Evolutionary conservation across 23 tunicate species (phyloP), one percentile per base, ranked within the genome.

Genomic region (Styela clava): DNA sequence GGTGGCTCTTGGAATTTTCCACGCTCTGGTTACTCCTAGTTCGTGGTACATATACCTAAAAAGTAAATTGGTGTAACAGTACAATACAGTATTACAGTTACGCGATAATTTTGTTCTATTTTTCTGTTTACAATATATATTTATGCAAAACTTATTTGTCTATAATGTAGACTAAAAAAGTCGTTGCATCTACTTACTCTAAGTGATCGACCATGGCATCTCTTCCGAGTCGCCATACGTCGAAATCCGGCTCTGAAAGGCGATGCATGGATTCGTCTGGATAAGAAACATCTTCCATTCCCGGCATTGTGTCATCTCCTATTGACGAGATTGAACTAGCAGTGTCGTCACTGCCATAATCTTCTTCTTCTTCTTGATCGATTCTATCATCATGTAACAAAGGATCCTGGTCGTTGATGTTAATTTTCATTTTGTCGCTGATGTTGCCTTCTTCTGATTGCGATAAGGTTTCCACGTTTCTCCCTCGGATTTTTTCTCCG

Each of bases 41-140:
- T 93, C 98, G 72, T 93, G 87, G 82, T 74, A 93, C 98, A 93
- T 93, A 78, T 85, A 93, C 74, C 98, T 93, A 74, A 7, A 44
- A 44, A 22, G 7, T 44, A 12, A 44, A 44, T n/a, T n/a, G n/a
- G n/a, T n/a, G n/a, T n/a, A n/a, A n/a, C n/a, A n/a, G n/a, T n/a
- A n/a, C n/a, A n/a, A n/a, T n/a, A n/a, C n/a, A n/a, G n/a, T n/a
- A n/a, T n/a, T n/a, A n/a, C n/a, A n/a, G n/a, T n/a, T n/a, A n/a
- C n/a, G n/a, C n/a, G n/a, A n/a, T n/a, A n/a, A n/a, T n/a, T n/a
- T n/a, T n/a, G n/a, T n/a, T n/a, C n/a, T n/a, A n/a, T n/a, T n/a
- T n/a, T n/a, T n/a, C n/a, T n/a, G 64, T 0, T 21, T 23, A 0
- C 22, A 61, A 61, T 61, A 61, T 21, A 61, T 61, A 61, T 23